phyloP scores from a whole-genome alignment of 2,113 vertebrate species.

The Notiomystis cincta region DNA sequence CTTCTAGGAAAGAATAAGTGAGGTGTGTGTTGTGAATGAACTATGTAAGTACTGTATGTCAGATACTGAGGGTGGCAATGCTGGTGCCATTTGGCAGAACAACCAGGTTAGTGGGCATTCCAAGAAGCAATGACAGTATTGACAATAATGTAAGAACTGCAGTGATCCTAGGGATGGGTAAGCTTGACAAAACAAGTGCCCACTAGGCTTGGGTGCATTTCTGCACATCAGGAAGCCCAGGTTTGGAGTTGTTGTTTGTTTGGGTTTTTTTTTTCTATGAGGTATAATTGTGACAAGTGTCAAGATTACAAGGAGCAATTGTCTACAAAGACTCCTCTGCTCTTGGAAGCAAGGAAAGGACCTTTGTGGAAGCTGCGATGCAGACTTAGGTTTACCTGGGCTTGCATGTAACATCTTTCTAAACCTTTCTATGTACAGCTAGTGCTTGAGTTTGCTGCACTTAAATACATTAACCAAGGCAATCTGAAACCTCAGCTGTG shows the following conservation, averaged over 20 bases:
- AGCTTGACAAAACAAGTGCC: background rate
- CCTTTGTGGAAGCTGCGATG: background rate
- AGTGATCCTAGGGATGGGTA: background rate
- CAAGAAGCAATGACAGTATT: background rate
- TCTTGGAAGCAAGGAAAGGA: background rate
- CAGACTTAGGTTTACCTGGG: background rate
- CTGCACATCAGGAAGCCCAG: background rate
- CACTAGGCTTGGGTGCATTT: background rate
- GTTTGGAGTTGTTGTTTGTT: background rate
- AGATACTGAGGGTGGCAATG: background rate
- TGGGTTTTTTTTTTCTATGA: background rate
- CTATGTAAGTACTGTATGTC: background rate
- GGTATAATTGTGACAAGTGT: background rate
- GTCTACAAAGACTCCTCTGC: background rate
- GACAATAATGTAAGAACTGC: background rate
- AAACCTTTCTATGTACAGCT: background rate
- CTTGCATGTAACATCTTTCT: background rate
- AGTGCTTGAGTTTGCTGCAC: background rate
- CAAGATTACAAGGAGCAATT: background rate
- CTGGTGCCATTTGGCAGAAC: background rate
- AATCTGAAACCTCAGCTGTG: background rate
- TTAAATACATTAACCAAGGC: background rate
- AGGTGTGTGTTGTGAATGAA: background rate
- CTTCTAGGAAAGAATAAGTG: background rate
- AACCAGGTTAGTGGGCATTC: background rate